Conservation (phyloP, 2,888 invertebrate genomes). For the Parapristionchus giblindavisi region DNA sequence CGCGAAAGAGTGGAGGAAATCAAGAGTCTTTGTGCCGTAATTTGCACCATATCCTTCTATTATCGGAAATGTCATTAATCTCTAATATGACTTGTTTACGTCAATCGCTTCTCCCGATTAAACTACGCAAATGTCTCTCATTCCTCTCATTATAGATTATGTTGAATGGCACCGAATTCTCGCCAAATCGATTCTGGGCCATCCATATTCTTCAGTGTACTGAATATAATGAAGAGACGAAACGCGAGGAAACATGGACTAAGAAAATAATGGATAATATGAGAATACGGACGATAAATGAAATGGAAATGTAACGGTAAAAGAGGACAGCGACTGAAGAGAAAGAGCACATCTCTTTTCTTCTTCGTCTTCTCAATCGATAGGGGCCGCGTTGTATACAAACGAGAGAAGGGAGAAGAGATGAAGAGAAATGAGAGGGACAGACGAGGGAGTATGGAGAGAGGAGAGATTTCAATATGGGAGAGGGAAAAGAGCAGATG, state of each 20-base stretch:
- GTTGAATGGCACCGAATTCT: no score
- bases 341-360: no score
- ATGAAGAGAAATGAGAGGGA: not conserved
- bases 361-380: slow-evolving; percentile 18
- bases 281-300: not conserved
- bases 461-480: not conserved
- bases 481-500: slow-evolving; percentile 5
- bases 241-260: slow-evolving; percentile 5
- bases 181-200: no score
- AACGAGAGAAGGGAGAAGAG: not conserved
- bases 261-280: not conserved
- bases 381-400: slow-evolving; percentile 34
- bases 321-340: not conserved
- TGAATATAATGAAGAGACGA: not conserved
- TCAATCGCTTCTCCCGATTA: no score
- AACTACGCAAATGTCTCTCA: no score
- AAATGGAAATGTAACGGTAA: not conserved
- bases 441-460: not conserved
- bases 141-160: no score
- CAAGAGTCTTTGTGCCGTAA: no score
- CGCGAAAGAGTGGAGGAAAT: not conserved
- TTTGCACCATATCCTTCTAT: no score
- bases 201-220: no score
- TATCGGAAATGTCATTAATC: no score
- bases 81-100: no score